phyloP scores from a whole-genome alignment of 2,888 invertebrate species.

The Drepana falcataria region DNA sequence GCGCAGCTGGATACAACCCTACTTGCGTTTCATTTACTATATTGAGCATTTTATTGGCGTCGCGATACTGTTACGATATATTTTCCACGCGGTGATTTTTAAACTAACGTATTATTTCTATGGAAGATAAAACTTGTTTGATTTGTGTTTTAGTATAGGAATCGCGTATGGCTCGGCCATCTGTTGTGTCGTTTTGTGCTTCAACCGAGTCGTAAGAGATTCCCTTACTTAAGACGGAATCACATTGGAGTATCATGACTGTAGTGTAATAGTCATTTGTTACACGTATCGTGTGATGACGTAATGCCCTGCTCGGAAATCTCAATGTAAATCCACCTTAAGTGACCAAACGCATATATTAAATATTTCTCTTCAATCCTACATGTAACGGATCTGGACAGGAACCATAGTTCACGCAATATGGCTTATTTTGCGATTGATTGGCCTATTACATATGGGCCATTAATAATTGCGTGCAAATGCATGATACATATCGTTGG shows the following conservation, averaged over 20 bases:
- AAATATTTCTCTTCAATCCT: conserved; percentile 2
- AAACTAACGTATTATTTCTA: conserved; percentile 72
- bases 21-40: conserved; percentile 30
- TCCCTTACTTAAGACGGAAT: conserved; percentile 49
- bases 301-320: no score
- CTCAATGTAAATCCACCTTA: neutral
- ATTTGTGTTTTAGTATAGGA: conserved; percentile 67
- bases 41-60: conserved; percentile 66
- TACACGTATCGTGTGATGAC: no score
- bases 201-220: conserved; percentile 53
- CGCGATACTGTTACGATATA: conserved; percentile 41
- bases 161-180: conserved; percentile 56
- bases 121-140: conserved; percentile 70
- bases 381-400: conserved; percentile 34
- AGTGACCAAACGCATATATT: neutral
- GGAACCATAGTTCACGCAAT: conserved; percentile 38
- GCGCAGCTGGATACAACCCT: conserved; percentile 35
- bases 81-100: conserved; percentile 52
- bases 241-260: conserved; percentile 5
- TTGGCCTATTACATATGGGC: conserved; percentile 73
- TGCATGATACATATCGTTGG: conserved; percentile 50
- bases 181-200: conserved; percentile 54
- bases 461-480: conserved; percentile 41
- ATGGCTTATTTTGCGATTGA: conserved; percentile 58
- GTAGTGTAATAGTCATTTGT: neutral